Percentiles rank a stretch among this genome's conserved stretches.
Evolutionary conservation across 2,797 vertebrate genomes (phyloP).

Genomic region (Leontopithecus rosalia): DNA sequence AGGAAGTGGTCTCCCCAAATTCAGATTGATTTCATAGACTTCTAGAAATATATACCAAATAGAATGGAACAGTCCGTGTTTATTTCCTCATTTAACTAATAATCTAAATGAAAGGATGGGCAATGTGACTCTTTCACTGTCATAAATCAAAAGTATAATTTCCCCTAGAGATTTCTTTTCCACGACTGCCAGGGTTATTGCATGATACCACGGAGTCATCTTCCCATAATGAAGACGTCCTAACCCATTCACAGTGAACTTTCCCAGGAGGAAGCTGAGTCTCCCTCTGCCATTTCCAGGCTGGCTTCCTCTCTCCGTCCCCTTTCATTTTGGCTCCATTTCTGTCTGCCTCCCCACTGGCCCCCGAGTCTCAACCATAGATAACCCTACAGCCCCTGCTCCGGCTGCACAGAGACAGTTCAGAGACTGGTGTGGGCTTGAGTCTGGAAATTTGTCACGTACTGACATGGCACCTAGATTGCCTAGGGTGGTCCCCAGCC

Average conservation of each 20-base stretch:
- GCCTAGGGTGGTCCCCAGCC: background rate
- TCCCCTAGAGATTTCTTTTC: too few relatives aligned
- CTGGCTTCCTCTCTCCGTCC: background rate
- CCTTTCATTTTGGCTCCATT: fast-evolving
- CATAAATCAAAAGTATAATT: fast-evolving
- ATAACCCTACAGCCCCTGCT: background rate
- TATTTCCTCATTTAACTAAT: background rate
- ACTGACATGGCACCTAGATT: background rate
- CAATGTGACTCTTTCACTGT: background rate
- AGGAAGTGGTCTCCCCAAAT: background rate
- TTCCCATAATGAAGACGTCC: background rate
- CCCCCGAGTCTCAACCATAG: background rate
- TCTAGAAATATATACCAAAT: background rate
- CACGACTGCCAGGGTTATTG: background rate
- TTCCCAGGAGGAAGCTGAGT: too few relatives aligned
- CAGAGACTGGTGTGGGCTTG: background rate
- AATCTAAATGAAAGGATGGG: background rate
- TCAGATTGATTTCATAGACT: background rate
- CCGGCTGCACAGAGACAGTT: background rate
- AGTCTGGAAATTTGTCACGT: too few relatives aligned
- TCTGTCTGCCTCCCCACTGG: background rate
- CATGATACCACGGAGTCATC: background rate
- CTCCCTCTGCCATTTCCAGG: fast-evolving
- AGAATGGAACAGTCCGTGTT: fast-evolving
- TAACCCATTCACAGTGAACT: background rate